phyloP scores from a whole-genome alignment of 2,888 invertebrate genomes.

The Phengaris arion region DNA sequence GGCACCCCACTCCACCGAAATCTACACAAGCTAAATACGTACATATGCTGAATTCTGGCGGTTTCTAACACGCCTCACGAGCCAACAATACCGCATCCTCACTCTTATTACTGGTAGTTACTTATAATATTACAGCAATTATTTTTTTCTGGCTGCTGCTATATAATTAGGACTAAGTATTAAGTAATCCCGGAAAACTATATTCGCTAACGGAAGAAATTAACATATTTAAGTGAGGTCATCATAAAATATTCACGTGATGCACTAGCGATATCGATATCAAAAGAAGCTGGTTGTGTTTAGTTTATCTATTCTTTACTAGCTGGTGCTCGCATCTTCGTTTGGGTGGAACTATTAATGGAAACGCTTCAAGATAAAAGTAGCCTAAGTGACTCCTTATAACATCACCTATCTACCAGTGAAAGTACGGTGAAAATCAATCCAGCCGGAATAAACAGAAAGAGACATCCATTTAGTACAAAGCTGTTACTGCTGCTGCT shows the following conservation, averaged over 20 bases:
- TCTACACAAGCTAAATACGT: too few species aligned
- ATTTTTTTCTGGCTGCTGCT: not conserved
- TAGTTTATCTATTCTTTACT: not conserved
- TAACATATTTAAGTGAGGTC: not conserved
- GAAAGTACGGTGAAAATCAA: too few species aligned
- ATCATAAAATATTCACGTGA: not conserved
- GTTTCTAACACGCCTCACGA: not conserved
- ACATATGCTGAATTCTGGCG: not conserved
- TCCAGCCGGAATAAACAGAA: too few species aligned
- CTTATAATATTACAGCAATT: not conserved
- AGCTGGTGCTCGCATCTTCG: too few species aligned
- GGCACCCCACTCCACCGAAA: too few species aligned
- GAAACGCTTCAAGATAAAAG: too few species aligned
- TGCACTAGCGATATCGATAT: not conserved
- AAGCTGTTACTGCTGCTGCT: too few species aligned
- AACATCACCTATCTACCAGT: too few species aligned
- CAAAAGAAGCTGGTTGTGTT: not conserved
- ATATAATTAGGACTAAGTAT: slow-evolving; percentile 10
- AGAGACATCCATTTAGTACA: too few species aligned
- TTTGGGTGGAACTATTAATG: too few species aligned
- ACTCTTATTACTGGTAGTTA: not conserved
- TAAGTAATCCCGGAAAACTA: not conserved
- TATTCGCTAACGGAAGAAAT: not conserved
- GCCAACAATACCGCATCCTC: not conserved
- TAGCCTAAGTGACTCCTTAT: too few species aligned